These are phyloP conservation scores for Brachypteracias leptosomus DNA, from an alignment of 2,113 vertebrate genomes.

Conservation along the genomic window DNA sequence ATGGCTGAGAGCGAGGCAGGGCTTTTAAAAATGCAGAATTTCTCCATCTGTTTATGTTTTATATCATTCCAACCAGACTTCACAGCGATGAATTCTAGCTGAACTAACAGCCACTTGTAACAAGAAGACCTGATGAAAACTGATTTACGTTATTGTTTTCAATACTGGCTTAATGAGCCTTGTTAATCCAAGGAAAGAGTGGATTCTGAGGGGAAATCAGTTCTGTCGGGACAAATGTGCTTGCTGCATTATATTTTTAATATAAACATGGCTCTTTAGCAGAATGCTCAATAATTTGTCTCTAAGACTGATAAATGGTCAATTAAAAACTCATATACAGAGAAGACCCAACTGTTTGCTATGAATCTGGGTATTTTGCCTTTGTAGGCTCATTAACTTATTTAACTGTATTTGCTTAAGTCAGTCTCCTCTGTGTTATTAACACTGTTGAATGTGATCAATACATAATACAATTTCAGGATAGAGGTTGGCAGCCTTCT, in stretches of 20 bases:
- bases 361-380: background rate
- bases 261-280: background rate
- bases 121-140: background rate
- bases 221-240: background rate
- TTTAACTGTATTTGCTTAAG: background rate
- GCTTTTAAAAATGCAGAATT: conserved; percentile 14
- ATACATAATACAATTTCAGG: background rate
- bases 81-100: background rate
- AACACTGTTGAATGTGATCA: background rate
- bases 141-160: background rate
- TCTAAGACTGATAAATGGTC: background rate
- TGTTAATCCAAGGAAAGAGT: background rate
- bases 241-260: background rate
- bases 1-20: background rate
- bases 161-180: background rate
- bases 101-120: background rate
- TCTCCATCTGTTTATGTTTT: background rate
- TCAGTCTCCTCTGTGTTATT: background rate
- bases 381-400: background rate
- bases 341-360: background rate
- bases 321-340: background rate
- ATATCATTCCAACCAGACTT: background rate
- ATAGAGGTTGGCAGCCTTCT: background rate
- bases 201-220: background rate
- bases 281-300: background rate